Conservation (phyloP, 2,113 vertebrate genomes). For the Oxyruncus cristatus region DNA sequence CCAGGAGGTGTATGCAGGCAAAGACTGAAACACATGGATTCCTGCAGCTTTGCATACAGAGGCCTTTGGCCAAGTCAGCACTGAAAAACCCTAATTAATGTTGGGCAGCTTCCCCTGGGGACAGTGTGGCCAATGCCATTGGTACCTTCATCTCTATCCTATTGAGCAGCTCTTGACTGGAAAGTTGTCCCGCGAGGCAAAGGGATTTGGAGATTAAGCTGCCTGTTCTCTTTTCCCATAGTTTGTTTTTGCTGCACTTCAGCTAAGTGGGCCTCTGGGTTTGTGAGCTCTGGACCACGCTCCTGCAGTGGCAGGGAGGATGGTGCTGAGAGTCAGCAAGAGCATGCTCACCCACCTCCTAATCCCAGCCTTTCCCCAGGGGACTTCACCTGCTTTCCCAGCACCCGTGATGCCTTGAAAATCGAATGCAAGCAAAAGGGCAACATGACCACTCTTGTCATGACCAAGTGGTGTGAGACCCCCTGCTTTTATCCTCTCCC, state of each 20-base stretch:
- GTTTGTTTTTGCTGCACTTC: conserved; percentile 7
- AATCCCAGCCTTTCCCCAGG: background rate
- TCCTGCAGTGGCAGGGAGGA: background rate
- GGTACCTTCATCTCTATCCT: background rate
- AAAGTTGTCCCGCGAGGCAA: background rate
- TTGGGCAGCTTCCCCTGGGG: background rate
- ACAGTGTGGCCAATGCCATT: background rate
- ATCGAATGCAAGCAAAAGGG: background rate
- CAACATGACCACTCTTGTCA: background rate
- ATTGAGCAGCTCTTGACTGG: background rate
- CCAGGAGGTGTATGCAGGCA: background rate
- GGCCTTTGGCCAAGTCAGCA: background rate
- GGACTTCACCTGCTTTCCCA: background rate
- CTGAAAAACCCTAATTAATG: background rate
- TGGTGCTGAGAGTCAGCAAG: background rate
- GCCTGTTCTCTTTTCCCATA: background rate
- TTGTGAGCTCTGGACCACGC: background rate
- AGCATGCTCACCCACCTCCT: accelerated
- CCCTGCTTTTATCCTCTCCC: background rate
- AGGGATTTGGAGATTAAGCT: conserved; percentile 27
- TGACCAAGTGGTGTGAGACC: background rate
- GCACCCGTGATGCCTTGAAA: background rate
- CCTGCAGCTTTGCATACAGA: background rate
- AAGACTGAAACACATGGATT: background rate
- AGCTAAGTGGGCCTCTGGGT: background rate